phyloP scores from a whole-genome alignment of 1,140 invertebrate genomes.

The Euschistus heros region DNA sequence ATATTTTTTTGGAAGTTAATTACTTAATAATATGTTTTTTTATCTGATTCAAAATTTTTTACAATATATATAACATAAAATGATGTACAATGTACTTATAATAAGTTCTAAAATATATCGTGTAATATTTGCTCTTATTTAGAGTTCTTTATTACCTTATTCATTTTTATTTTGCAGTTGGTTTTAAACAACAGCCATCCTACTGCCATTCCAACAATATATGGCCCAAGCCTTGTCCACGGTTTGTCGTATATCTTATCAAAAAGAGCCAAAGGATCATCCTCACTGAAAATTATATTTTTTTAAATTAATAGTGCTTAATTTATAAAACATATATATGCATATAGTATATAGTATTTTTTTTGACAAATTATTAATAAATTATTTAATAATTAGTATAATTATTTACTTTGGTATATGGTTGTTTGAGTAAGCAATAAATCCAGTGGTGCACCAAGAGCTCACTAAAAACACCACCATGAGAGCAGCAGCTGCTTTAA shows the following conservation, averaged over 20 bases:
- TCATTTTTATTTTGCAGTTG: constrained; percentile 65
- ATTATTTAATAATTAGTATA: background rate
- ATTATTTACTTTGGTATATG: constrained; percentile 50
- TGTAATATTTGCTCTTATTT: too few species aligned
- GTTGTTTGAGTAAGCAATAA: constrained; percentile 65
- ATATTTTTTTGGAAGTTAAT: too few species aligned
- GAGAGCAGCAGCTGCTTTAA: constrained; percentile 54
- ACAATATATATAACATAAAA: too few species aligned
- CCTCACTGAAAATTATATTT: constrained; percentile 39
- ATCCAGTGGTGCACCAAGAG: constrained; percentile 65
- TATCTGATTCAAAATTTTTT: too few species aligned
- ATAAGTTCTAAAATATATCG: too few species aligned
- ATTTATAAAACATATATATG: background rate
- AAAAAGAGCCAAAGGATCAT: constrained; percentile 70
- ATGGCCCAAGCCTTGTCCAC: constrained; percentile 71
- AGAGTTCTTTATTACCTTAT: constrained; percentile 40
- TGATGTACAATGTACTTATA: too few species aligned
- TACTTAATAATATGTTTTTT: too few species aligned
- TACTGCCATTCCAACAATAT: constrained; percentile 69
- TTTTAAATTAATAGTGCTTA: background rate
- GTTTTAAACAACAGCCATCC: constrained; percentile 74
- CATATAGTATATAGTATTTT: background rate
- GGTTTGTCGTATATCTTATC: constrained; percentile 83
- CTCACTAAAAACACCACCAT: constrained; percentile 54
- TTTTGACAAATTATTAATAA: background rate